phyloP scores from a whole-genome alignment of 2,113 vertebrate species.

The pig (Sus scrofa) region T2T-Sscrofa CM000819.6:10713501-10714000 shows the following conservation, averaged over 20 bases:
- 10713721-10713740: background rate
- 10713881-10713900: background rate
- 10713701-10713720: background rate
- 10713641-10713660: background rate
- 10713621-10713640: background rate
- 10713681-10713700: background rate
- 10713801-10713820: background rate
- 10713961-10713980: background rate
- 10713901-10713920: background rate
- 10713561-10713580: accelerated
- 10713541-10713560: background rate
- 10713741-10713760: background rate
- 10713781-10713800: background rate
- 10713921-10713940: background rate
- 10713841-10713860: background rate
- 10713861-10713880: background rate
- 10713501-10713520: background rate
- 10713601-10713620: accelerated
- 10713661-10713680: no score
- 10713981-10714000: background rate
- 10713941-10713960: background rate
- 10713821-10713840: background rate
- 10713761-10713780: background rate
- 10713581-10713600: background rate
- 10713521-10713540: background rate